Conservation (phyloP, 1,140 invertebrate species). For the Alviniconcha marisindica region DNA sequence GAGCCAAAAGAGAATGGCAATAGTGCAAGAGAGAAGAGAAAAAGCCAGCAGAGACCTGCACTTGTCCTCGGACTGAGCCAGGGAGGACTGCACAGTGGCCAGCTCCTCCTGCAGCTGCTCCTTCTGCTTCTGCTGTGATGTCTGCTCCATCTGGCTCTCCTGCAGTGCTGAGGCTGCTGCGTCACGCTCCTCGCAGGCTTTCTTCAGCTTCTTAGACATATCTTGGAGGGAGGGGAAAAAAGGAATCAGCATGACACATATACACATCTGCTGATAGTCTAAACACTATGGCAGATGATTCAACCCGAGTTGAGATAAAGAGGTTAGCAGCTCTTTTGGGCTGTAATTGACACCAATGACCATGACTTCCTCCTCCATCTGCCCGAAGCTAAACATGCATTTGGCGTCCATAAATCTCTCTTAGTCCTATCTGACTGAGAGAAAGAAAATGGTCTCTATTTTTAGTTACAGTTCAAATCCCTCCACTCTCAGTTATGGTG, state of each 20-base stretch:
- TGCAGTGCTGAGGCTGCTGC: background rate
- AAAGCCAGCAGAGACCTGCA: conserved; percentile 11
- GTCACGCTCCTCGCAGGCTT: background rate
- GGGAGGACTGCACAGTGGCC: background rate
- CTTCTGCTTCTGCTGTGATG: background rate
- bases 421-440: too few species aligned
- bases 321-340: too few species aligned
- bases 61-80: background rate
- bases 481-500: too few species aligned
- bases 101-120: background rate
- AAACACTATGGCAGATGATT: too few species aligned
- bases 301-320: too few species aligned
- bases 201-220: background rate
- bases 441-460: too few species aligned
- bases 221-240: background rate
- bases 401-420: too few species aligned
- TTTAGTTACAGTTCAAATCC: too few species aligned
- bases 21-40: background rate
- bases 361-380: too few species aligned
- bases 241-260: background rate
- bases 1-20: too few species aligned
- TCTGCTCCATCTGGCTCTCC: background rate
- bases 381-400: too few species aligned
- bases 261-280: background rate
- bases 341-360: too few species aligned